Conservation (phyloP, 2,113 vertebrate species). For the Archilochus colubris region DNA sequence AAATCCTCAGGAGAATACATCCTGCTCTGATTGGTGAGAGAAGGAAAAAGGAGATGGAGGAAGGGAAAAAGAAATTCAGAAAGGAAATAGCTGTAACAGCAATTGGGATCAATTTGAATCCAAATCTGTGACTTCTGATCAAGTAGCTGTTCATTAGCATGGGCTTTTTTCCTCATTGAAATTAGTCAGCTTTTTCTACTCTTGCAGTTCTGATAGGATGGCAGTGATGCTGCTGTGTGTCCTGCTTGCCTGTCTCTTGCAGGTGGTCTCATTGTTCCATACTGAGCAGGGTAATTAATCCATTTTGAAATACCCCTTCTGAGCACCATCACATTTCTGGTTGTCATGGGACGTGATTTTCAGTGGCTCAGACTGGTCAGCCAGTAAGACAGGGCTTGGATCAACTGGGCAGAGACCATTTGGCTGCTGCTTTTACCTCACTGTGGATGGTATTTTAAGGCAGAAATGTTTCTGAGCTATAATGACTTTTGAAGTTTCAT, state of each 20-base stretch:
- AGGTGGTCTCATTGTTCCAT: background rate
- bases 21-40: background rate
- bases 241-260: background rate
- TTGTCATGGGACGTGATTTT: background rate
- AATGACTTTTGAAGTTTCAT: background rate
- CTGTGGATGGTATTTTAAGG: background rate
- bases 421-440: background rate
- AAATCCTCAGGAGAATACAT: too few species aligned
- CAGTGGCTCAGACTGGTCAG: background rate
- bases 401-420: background rate
- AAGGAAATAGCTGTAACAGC: background rate
- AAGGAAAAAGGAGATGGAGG: background rate
- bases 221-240: background rate
- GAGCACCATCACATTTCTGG: background rate
- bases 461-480: background rate
- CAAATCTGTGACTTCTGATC: background rate
- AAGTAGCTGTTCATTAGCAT: background rate
- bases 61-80: background rate
- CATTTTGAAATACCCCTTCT: background rate
- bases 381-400: background rate
- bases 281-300: background rate
- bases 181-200: background rate
- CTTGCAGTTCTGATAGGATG: background rate
- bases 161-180: background rate
- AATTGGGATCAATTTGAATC: background rate